phyloP scores from a whole-genome alignment of 2,888 invertebrate species.

The Xanthostigma xanthostigma region DNA sequence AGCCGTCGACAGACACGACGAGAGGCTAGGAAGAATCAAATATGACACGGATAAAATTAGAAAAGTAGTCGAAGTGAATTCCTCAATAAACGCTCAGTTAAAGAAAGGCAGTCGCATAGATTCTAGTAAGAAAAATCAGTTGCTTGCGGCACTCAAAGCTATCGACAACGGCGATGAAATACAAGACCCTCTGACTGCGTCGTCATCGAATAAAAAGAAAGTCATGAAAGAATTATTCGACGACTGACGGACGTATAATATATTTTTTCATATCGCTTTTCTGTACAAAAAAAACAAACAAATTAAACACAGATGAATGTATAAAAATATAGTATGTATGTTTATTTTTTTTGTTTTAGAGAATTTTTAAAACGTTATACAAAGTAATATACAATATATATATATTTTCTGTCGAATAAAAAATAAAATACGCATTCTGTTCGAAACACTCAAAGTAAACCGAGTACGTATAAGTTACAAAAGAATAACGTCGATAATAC shows the following conservation, averaged over 20 bases:
- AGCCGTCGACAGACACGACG: conserved; percentile 34
- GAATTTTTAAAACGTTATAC: too few species aligned
- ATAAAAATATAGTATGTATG: background rate
- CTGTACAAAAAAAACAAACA: background rate
- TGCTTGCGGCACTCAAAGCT: conserved; percentile 45
- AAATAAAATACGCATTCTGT: too few species aligned
- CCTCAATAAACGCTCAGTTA: conserved; percentile 3
- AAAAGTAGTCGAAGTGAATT: conserved; percentile 28
- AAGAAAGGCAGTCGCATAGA: conserved; percentile 2
- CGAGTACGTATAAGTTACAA: too few species aligned
- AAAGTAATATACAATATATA: too few species aligned
- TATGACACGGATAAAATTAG: conserved; percentile 34
- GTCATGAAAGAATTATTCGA: conserved; percentile 2
- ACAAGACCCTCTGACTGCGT: background rate
- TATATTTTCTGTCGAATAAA: too few species aligned
- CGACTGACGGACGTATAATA: background rate
- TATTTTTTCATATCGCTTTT: background rate
- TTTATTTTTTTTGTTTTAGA: background rate
- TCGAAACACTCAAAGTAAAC: too few species aligned
- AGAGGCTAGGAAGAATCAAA: conserved; percentile 30
- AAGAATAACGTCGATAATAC: too few species aligned
- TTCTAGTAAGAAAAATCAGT: conserved; percentile 34
- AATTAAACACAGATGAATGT: background rate
- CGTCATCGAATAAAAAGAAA: background rate
- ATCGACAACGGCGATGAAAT: conserved; percentile 37